A percentile compares a stretch with the other conserved stretches of the same genome.
These are phyloP conservation scores for Eudorcas thomsonii DNA, from an alignment of 2,113 vertebrate genomes.

Conservation along the genomic window DNA sequence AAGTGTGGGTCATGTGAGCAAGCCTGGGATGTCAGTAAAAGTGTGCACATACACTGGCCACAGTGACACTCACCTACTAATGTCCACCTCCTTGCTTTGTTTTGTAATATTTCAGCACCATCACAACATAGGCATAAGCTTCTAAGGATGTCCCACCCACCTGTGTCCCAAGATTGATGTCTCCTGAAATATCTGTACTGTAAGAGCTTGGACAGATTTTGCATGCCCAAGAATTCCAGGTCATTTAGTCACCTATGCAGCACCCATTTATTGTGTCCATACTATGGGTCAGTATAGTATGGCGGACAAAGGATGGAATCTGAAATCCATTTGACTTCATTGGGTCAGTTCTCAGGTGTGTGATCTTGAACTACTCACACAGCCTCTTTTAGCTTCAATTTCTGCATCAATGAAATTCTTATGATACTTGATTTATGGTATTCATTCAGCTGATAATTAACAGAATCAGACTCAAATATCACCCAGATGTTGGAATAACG, in stretches of 20 bases:
- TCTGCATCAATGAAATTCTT: background rate
- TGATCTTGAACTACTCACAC: slow-evolving; percentile 8
- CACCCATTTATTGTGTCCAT: background rate
- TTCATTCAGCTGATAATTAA: background rate
- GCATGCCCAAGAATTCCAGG: background rate
- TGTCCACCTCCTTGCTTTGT: background rate
- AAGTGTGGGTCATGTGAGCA: background rate
- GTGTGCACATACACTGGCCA: background rate
- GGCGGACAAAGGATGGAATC: background rate
- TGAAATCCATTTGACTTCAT: background rate
- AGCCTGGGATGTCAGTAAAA: background rate
- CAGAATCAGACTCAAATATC: background rate
- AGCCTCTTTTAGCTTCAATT: background rate
- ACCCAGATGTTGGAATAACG: background rate
- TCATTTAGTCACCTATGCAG: background rate
- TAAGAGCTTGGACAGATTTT: background rate
- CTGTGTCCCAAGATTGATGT: background rate
- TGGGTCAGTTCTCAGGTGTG: background rate
- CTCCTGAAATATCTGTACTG: background rate
- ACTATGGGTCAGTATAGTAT: background rate
- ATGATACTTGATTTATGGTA: background rate
- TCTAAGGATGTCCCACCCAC: background rate
- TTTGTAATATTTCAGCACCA: background rate
- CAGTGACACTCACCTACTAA: background rate
- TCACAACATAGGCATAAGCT: background rate